Evolutionary conservation across 2,797 vertebrate species (phyloP).

Genomic region (Mareca penelope): DNA sequence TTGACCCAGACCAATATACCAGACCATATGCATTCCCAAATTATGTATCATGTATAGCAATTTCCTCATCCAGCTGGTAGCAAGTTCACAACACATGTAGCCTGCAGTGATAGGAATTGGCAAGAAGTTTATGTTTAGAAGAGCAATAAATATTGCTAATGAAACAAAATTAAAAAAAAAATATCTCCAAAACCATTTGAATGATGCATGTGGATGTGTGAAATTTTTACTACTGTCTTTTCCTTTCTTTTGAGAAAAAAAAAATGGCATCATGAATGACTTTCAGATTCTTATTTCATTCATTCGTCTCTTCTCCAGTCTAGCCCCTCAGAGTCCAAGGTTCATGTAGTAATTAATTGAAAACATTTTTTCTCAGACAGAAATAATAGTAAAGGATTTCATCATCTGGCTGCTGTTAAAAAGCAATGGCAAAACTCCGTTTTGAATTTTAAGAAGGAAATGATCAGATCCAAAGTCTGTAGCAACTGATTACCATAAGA

Average conservation of each 20-base stretch:
- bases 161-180: neutral
- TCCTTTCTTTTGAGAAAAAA: neutral
- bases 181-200: neutral
- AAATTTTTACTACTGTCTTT: neutral
- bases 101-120: neutral
- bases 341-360: neutral
- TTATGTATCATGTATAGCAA: neutral
- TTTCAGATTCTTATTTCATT: neutral
- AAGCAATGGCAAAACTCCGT: neutral
- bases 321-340: neutral
- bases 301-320: neutral
- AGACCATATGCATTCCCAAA: neutral
- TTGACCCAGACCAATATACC: neutral
- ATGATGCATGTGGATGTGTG: neutral
- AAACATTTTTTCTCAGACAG: neutral
- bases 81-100: neutral
- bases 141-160: neutral
- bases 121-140: neutral
- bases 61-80: neutral
- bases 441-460: conserved; percentile 11
- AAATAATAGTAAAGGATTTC: neutral
- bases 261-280: neutral
- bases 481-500: neutral
- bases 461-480: neutral
- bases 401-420: neutral